Base-by-base conservation (phyloP, 2,113 vertebrate species). In the Melanostigma gelatinosum region DNA sequence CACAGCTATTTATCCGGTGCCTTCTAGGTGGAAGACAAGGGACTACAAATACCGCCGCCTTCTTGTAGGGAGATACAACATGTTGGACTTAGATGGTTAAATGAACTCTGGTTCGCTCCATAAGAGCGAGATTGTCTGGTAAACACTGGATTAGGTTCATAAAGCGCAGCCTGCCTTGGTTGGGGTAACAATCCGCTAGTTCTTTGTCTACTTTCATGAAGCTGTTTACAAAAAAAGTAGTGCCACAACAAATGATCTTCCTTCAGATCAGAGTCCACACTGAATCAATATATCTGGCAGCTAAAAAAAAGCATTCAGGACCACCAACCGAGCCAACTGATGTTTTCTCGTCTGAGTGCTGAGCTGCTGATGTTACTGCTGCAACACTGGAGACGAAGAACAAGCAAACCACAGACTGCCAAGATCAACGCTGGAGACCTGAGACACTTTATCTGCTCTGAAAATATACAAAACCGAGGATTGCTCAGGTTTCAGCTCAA, bases 1-100 rank as follows among this genome's bases (percentile, higher is more conserved):
- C 50, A 50, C 88, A 89, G 87, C 87, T 88, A 76, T 77, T 88
- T 84, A 92, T 91, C 90, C 88, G 89, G 93, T 94, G 94, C 93
- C 94, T 94, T 95, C 83, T 80, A 55, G 74, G 77, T 90, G 87
- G 87, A 91, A 85, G 76, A 87, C 73, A 74, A 88, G 62, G 73
- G 68, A 72, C 75, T 54, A 70, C 69, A 80, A 71, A 87, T 12
- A 60, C 46, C 32, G 24, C 62, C 83, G 44, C 61, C 61, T 77
- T 81, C 40, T 72, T 34, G 13, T 65, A 42, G 8, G 27, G 69
- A 79, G 34, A 58, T 66, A 34, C 58, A 60, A 74, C 58, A 52
- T 74, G 20, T 68, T 85, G 61, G 55, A 85, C 36, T 68, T 55
- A 6, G 13, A 57, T 77, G 22, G 9, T 72, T 63, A 58, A 54